Base-by-base conservation (phyloP, 2,113 vertebrate species). In the Antennarius striatus region DNA sequence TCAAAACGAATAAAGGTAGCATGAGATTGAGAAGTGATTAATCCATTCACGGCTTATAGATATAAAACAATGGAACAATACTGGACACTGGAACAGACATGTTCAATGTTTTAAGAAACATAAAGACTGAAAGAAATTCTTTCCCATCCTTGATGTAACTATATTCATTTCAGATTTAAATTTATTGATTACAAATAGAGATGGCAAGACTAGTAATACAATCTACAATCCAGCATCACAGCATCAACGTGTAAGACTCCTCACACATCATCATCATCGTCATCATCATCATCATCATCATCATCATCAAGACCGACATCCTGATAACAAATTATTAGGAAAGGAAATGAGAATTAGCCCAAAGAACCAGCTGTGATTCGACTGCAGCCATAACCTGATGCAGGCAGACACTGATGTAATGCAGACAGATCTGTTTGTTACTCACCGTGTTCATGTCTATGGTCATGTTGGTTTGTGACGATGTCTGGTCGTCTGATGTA, bases 381-480 rank as follows among this genome's bases (percentile, higher is more conserved):
- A 42, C 8, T n/a, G 22, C 36, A 6, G 29, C 59, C 40, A 6
- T 49, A 46, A 17, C 22, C 16, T 5, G 3, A 46, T 28, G 11
- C 22, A 4, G 28, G 8, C 7, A 66, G 12, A 15, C 10, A 11
- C 49, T 43, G 40, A 36, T 16, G 28, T 43, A n/a, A 47, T 6
- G 15, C 56, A 17, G 51, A 67, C 30, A 10, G 45, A 56, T 28
- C 45, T 1, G 17, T 49, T 5, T 42, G 3, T 36, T 10, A 49
- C 96, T 95, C 88, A 98, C 96, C 93, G 92, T 92, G 84, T 92
- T 90, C 81, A 96, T 93, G 86, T 97, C 95, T 0, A 96, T 93
- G 0, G 92, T 93, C 91, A 95, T 85, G 0, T 93, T 91, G 0
- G 91, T 87, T 56, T 94, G 95, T 49, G 94, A 88, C 6, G 95